A percentile compares a stretch with the other conserved stretches of the same genome.
Conservation (phyloP, 2,888 invertebrate species). For the Mesopsocus fuscifrons region DNA sequence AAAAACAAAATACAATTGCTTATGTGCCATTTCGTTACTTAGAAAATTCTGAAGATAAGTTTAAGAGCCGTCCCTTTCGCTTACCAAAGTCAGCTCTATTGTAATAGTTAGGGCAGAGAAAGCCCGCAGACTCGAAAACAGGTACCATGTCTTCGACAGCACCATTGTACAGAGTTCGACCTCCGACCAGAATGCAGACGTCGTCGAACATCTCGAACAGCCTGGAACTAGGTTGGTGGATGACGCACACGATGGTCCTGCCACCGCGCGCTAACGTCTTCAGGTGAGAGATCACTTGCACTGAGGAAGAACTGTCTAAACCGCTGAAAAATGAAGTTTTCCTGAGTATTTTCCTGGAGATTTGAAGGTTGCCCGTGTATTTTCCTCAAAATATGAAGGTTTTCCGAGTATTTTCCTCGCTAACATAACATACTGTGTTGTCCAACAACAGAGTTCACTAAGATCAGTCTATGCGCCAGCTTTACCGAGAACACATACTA, state of each 20-base stretch:
- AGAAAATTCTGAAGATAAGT: too few relatives aligned
- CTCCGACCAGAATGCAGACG: conserved; percentile 44
- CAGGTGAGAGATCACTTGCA: conserved; percentile 40
- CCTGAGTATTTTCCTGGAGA: too few relatives aligned
- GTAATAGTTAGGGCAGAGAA: conserved; percentile 52
- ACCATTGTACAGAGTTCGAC: conserved; percentile 49
- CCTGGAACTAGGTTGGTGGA: conserved; percentile 61
- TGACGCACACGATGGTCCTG: conserved; percentile 52
- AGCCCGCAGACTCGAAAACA: conserved; percentile 36
- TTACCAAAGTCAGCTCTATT: conserved; percentile 62
- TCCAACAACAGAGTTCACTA: too few relatives aligned
- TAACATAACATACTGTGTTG: too few relatives aligned
- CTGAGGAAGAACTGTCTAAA: conserved; percentile 44
- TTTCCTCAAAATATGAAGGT: too few relatives aligned
- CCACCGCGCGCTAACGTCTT: conserved; percentile 41
- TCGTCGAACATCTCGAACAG: conserved; percentile 55
- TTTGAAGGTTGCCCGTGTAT: too few relatives aligned
- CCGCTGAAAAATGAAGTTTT: conserved; percentile 28
- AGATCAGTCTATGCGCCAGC: too few relatives aligned
- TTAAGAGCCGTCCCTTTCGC: too few relatives aligned
- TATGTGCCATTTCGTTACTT: too few relatives aligned
- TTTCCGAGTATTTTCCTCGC: too few relatives aligned
- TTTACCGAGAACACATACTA: too few relatives aligned
- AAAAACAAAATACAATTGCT: conserved; percentile 17
- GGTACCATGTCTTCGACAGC: conserved; percentile 36